These are phyloP conservation scores for Tragelaphus buxtoni DNA, from an alignment of 2,113 vertebrate genomes.

Conservation along the genomic window DNA sequence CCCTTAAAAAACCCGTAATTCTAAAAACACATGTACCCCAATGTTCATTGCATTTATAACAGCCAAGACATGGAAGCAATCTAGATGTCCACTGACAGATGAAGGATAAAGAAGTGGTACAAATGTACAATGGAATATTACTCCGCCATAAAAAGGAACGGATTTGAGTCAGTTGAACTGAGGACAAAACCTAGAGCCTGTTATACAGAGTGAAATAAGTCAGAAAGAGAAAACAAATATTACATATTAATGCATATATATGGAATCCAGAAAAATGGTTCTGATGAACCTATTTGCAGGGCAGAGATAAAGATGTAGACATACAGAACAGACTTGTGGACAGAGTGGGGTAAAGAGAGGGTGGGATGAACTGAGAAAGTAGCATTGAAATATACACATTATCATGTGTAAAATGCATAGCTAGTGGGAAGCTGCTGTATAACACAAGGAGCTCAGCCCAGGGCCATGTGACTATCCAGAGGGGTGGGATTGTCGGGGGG, in stretches of 20 bases:
- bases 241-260: background rate
- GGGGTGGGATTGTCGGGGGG: fast-evolving
- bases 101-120: background rate
- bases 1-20: background rate
- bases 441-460: background rate
- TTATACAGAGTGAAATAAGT: background rate
- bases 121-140: background rate
- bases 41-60: background rate
- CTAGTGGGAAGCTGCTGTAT: background rate
- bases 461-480: background rate
- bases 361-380: background rate
- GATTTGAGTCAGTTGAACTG: background rate
- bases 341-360: background rate
- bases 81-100: background rate
- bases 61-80: background rate
- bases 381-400: background rate
- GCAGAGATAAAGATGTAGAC: background rate
- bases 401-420: background rate
- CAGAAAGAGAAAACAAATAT: background rate
- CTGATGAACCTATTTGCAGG: background rate
- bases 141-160: background rate
- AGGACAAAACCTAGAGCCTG: background rate
- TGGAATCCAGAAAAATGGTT: background rate
- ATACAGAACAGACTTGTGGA: background rate
- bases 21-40: background rate